phyloP scores from a whole-genome alignment of 2,113 vertebrate species.

The Motacilla alba region DNA sequence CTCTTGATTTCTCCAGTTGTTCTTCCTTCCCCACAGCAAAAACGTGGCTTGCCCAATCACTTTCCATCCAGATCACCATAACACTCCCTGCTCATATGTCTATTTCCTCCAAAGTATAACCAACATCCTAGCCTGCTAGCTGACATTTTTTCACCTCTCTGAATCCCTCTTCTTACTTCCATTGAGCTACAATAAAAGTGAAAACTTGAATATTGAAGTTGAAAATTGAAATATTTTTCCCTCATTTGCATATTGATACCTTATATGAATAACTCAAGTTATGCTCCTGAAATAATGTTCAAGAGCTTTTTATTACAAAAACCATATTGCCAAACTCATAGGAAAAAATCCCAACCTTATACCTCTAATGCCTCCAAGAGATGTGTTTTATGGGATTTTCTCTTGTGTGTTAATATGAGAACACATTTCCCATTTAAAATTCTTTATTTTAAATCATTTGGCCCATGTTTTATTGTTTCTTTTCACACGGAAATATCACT shows the following conservation, averaged over 20 bases:
- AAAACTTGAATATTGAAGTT: background rate
- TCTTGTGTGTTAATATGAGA: background rate
- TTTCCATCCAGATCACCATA: background rate
- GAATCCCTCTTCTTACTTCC: background rate
- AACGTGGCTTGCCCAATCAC: fast-evolving
- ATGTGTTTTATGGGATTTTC: background rate
- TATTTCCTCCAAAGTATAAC: background rate
- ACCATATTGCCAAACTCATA: background rate
- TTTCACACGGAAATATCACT: background rate
- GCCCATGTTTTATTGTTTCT: background rate
- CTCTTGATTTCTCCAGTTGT: background rate
- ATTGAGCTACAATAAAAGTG: background rate
- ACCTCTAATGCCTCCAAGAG: background rate
- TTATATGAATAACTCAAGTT: background rate
- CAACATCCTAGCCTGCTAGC: background rate
- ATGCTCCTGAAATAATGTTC: background rate
- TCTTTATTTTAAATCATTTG: background rate
- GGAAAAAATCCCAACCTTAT: fast-evolving
- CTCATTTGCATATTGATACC: background rate
- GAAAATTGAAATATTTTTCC: background rate
- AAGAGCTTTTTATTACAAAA: background rate
- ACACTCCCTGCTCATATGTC: background rate
- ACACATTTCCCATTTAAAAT: background rate
- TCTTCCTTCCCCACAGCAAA: background rate
- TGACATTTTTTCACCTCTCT: background rate